Evolutionary conservation across 2,797 vertebrate genomes (phyloP).

Genomic region (Thaleichthys pacificus): DNA sequence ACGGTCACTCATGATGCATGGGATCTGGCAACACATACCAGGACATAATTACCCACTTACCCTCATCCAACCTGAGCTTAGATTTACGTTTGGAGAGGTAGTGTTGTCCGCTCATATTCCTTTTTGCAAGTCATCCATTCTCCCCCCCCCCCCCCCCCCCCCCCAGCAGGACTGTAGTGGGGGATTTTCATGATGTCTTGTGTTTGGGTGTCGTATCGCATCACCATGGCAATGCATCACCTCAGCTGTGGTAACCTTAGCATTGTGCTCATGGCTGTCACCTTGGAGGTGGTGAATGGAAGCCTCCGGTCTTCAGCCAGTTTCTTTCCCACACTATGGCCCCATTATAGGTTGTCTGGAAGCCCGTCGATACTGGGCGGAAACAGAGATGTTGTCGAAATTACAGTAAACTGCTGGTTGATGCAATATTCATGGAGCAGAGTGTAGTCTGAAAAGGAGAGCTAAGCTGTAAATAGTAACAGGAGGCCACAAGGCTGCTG

Average conservation of each 20-base stretch:
- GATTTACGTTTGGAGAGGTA: too few relatives aligned
- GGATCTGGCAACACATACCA: not conserved
- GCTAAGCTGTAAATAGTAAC: constrained; percentile 58
- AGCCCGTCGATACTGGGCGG: constrained; percentile 32
- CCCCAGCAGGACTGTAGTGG: too few relatives aligned
- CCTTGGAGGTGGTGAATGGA: constrained; percentile 24
- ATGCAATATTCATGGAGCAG: constrained; percentile 63
- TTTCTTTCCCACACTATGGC: constrained; percentile 36
- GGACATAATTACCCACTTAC: constrained; percentile 2
- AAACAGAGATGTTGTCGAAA: constrained; percentile 46
- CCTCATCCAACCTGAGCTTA: not conserved
- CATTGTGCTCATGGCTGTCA: constrained; percentile 5
- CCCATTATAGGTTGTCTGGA: constrained; percentile 40
- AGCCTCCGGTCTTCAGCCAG: not conserved
- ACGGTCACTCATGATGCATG: too few relatives aligned
- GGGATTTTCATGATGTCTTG: too few relatives aligned
- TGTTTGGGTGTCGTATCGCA: too few relatives aligned
- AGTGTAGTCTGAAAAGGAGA: constrained; percentile 44
- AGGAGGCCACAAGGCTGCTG: constrained; percentile 27
- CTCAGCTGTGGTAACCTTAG: not conserved
- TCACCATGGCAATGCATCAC: not conserved
- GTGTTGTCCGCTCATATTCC: too few relatives aligned
- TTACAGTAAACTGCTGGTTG: constrained; percentile 61
- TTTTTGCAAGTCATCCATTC: too few relatives aligned
- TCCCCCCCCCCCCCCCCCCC: too few relatives aligned